Evolutionary conservation across 35 echinoderm and acorn worm genomes (phyloP), one percentile per base, ranked within the genome.

Genomic region (Apostichopus parvimensis): DNA sequence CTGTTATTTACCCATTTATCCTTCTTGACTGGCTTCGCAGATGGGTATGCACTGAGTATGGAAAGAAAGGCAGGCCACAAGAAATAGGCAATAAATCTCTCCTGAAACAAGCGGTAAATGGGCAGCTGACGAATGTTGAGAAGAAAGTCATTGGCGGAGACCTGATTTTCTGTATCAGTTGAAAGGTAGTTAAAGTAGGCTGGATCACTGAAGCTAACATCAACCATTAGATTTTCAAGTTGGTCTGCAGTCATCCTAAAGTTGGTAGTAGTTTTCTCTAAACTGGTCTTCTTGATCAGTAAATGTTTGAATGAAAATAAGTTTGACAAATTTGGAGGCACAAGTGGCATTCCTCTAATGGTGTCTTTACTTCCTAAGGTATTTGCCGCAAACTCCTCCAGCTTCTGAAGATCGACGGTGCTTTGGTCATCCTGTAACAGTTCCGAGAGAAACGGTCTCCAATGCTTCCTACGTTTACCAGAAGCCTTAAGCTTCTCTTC

Each of bases 291-390:
- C 86, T 73, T 88, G 86, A 88, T 71, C 5, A 88, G 52, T 6
- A 88, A 54, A 54, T 88, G 86, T 54, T 88, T 88, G 62, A 88
- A 88, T 4, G 86, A 88, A 57, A 88, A 88, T 10, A 88, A 18
- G 2, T 61, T 88, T 6, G 57, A 28, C 25, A 88, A 26, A 34
- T 88, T 88, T 73, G 86, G 86, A 18, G 86, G 86, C 52, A 88
- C 26, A 6, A 62, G 8, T 9, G 61, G 17, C 86, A 88, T 88
- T 23, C 26, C 9, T n/a, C 61, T 88, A 34, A 13, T 72, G 17
- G 2, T 17, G 4, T 6, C 61, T 12, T 5, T 58, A 53, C 6
- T 73, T 25, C 86, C 86, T 4, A 88, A 26, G 86, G 34, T 88
- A 64, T 5, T 52, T 21, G 17, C 14, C 6, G 86, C 14, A 57